Conservation (phyloP, 2,113 vertebrate species). For the Lepisosteus osseus region DNA sequence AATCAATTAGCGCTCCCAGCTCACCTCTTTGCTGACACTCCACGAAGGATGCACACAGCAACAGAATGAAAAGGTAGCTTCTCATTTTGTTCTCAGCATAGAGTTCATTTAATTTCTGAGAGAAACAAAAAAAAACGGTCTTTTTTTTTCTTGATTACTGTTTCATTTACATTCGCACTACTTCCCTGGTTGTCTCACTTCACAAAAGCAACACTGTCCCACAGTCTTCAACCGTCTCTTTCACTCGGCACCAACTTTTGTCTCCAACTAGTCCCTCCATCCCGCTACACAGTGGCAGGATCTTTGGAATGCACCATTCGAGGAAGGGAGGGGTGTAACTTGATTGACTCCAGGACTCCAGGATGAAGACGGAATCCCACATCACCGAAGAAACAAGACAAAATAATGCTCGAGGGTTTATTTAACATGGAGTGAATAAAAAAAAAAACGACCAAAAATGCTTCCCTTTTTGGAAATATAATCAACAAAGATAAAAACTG, state of each 20-base stretch:
- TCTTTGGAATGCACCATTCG: conserved; percentile 37
- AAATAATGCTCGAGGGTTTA: no score
- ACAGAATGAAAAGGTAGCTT: conserved; percentile 18
- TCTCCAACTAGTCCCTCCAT: conserved; percentile 38
- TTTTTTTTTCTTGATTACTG: background rate
- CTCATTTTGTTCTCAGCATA: conserved; percentile 30
- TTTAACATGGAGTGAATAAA: no score
- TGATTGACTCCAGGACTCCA: no score
- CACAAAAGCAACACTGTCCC: background rate
- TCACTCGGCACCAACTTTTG: conserved; percentile 36
- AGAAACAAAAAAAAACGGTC: background rate
- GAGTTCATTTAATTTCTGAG: background rate
- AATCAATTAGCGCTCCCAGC: conserved; percentile 27
- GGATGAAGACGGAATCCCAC: no score
- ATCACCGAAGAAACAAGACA: no score
- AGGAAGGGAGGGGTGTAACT: background rate
- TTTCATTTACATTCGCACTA: background rate
- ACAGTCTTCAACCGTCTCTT: conserved; percentile 15
- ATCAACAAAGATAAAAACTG: no score
- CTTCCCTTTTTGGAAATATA: no score
- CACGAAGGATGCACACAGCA: conserved; percentile 35
- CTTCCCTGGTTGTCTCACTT: conserved; percentile 2
- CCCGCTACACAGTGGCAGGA: conserved; percentile 27
- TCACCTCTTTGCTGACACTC: conserved; percentile 49
- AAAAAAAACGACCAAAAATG: no score